Evolutionary conservation across 2,888 invertebrate species (phyloP).

Genomic region (Ophioninae sp.): DNA sequence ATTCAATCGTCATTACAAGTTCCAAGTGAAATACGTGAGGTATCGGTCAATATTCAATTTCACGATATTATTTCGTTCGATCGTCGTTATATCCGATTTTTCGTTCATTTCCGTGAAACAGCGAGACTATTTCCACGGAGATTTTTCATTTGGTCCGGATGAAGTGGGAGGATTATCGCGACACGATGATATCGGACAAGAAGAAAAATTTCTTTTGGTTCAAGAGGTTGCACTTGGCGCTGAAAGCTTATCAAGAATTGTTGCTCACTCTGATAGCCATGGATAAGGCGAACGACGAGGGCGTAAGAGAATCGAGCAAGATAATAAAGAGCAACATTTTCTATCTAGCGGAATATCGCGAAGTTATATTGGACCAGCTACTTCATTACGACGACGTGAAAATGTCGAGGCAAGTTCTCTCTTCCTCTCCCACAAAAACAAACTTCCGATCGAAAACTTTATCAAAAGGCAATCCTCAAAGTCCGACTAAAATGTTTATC

Average conservation of each 20-base stretch:
- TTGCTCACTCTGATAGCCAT: constrained; percentile 91
- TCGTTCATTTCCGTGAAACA: constrained; percentile 80
- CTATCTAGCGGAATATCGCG: constrained; percentile 96
- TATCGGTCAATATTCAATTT: constrained; percentile 75
- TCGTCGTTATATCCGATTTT: background rate
- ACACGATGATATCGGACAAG: constrained; percentile 93
- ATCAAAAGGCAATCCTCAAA: background rate
- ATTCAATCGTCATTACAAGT: constrained; percentile 94
- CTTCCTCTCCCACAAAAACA: background rate
- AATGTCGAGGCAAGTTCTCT: constrained; percentile 88
- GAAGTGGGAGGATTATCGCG: constrained; percentile 92
- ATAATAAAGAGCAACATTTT: constrained; percentile 95
- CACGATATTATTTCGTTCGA: background rate
- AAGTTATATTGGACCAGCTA: constrained; percentile 91
- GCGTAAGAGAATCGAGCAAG: constrained; percentile 90
- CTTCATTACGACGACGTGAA: constrained; percentile 92
- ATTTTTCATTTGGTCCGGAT: constrained; percentile 97
- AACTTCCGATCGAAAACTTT: background rate
- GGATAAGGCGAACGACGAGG: constrained; percentile 88
- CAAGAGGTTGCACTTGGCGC: constrained; percentile 91
- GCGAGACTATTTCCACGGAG: constrained; percentile 95
- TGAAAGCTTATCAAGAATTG: constrained; percentile 91
- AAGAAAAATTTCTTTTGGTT: constrained; percentile 92
- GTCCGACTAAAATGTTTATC: too few species aligned
- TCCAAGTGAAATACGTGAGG: constrained; percentile 94